phyloP scores from a whole-genome alignment of 2,113 vertebrate species.

The Origma solitaria region DNA sequence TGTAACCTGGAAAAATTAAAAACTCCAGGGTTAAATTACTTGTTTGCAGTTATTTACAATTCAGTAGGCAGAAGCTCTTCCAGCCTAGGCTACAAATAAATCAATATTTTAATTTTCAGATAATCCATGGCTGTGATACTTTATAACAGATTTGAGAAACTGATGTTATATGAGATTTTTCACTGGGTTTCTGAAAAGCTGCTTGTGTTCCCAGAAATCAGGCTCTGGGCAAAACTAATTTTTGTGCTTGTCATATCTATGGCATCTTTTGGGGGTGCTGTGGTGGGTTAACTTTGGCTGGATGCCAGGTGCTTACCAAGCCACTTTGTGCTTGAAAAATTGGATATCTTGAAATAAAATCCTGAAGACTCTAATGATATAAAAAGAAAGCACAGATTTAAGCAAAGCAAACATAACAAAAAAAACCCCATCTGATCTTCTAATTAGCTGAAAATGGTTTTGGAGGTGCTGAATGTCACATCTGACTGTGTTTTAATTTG shows the following conservation, averaged over 20 bases:
- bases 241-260: not conserved
- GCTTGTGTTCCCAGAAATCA: not conserved
- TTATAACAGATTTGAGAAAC: not conserved
- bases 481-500: slow-evolving; percentile 7
- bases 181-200: not conserved
- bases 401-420: not conserved
- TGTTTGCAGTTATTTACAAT: not conserved
- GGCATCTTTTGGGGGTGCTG: not conserved
- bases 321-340: not conserved
- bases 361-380: not conserved
- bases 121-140: not conserved
- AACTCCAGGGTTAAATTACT: not conserved
- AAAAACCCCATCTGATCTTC: not conserved
- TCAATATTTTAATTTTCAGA: not conserved
- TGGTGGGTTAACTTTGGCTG: not conserved
- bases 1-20: not conserved
- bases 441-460: not conserved
- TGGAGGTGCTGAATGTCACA: not conserved
- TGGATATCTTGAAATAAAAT: not conserved
- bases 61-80: not conserved
- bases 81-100: not conserved
- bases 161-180: not conserved
- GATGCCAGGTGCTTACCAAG: not conserved
- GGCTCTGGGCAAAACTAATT: not conserved
- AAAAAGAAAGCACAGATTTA: not conserved